phyloP scores from a whole-genome alignment of 2,888 invertebrate species.

The Sepioteuthis lessoniana region DNA sequence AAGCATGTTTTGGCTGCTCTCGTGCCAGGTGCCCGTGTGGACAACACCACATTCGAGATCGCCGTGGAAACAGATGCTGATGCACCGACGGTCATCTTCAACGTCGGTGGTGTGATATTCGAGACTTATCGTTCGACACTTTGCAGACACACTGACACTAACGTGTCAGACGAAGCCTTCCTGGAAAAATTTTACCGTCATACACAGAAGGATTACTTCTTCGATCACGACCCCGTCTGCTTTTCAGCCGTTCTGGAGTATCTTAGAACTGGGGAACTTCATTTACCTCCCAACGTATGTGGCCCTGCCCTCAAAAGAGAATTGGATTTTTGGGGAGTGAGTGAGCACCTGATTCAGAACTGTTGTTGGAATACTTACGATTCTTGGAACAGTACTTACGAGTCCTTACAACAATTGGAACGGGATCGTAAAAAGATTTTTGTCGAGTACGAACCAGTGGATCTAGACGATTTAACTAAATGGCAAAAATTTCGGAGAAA shows the following conservation, averaged over 20 bases:
- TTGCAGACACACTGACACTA: slow-evolving; percentile 55
- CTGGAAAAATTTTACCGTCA: slow-evolving; percentile 56
- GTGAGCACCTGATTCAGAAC: slow-evolving; percentile 59
- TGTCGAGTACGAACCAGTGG: not conserved
- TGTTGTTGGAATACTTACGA: slow-evolving; percentile 68
- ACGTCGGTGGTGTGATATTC: slow-evolving; percentile 65
- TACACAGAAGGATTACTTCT: slow-evolving; percentile 59
- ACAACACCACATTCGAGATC: slow-evolving; percentile 42
- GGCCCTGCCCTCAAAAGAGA: slow-evolving; percentile 59
- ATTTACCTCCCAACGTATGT: slow-evolving; percentile 56
- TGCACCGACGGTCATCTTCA: slow-evolving; percentile 58
- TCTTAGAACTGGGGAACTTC: slow-evolving; percentile 62
- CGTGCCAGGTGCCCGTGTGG: slow-evolving; percentile 56
- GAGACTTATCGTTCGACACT: slow-evolving; percentile 66
- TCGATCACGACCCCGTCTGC: slow-evolving; percentile 64
- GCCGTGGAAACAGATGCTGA: not conserved
- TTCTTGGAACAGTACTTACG: slow-evolving; percentile 63
- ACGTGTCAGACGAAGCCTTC: slow-evolving; percentile 58
- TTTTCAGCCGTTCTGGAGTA: slow-evolving; percentile 63
- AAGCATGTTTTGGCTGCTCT: slow-evolving; percentile 52
- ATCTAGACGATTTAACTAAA: not conserved
- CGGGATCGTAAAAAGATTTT: slow-evolving; percentile 50
- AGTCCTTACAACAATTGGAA: slow-evolving; percentile 58
- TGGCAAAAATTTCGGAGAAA: slow-evolving; percentile 35
- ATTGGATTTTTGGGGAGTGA: slow-evolving; percentile 64